A percentile compares a stretch with the other conserved stretches of the same genome.
Conservation (phyloP, 2,888 invertebrate genomes). For the Drosophila picticornis region DNA sequence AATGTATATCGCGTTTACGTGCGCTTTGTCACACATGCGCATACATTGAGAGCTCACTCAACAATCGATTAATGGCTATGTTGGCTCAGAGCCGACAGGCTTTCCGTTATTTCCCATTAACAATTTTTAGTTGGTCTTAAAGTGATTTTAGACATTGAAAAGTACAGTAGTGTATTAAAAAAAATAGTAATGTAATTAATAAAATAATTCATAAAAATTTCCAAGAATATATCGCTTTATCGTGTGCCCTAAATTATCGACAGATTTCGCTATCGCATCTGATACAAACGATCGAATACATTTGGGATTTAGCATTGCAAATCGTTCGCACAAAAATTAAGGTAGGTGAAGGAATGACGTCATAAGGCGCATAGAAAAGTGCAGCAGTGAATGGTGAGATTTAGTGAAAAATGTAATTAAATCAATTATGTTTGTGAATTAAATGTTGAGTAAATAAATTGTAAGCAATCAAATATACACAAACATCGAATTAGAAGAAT, state of each 20-base stretch:
- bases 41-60: neutral
- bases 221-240: slow-evolving; percentile 1
- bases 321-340: slow-evolving; percentile 29
- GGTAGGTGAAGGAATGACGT: slow-evolving; percentile 51
- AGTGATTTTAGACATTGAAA: neutral
- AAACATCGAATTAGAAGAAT: neutral
- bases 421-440: neutral
- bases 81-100: neutral
- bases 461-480: neutral
- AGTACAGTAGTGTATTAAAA: neutral
- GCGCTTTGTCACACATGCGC: neutral
- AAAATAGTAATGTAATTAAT: neutral
- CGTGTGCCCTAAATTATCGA: neutral
- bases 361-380: slow-evolving; percentile 25
- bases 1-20: neutral
- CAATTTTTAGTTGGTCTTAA: neutral
- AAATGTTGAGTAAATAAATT: neutral
- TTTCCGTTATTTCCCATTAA: neutral
- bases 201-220: neutral
- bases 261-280: slow-evolving; percentile 6
- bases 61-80: neutral
- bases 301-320: slow-evolving; percentile 15
- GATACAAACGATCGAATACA: slow-evolving; percentile 4
- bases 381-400: neutral
- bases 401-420: neutral